phyloP scores from a whole-genome alignment of 2,113 vertebrate species.

The Triplophysa rosa region DNA sequence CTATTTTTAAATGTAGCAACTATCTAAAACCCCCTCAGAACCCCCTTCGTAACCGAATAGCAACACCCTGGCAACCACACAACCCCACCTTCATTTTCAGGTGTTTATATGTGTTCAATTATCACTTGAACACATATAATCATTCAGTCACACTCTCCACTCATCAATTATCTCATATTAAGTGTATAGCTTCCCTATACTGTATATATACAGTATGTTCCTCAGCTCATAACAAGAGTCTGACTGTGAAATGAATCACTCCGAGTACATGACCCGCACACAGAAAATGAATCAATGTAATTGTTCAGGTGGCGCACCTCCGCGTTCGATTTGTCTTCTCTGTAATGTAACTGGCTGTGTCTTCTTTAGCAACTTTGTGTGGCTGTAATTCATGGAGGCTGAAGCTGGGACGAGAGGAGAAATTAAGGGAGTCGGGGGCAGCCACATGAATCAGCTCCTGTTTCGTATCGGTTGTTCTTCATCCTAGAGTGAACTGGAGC shows the following conservation, averaged over 20 bases:
- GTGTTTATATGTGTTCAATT: too few species aligned
- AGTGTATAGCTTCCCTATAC: neutral
- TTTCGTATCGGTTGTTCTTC: conserved; percentile 30
- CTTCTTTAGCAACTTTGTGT: neutral
- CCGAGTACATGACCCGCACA: neutral
- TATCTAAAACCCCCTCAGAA: neutral
- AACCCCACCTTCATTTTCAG: too few species aligned
- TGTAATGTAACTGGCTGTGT: neutral
- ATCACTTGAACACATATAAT: too few species aligned
- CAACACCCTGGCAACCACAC: too few species aligned
- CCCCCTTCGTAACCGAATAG: too few species aligned
- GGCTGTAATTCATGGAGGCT: conserved; percentile 2
- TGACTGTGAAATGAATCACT: conserved; percentile 14
- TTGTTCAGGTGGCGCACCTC: conserved; percentile 14
- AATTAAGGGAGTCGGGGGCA: neutral
- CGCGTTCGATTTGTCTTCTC: conserved; percentile 8
- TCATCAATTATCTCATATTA: neutral
- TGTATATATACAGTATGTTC: neutral
- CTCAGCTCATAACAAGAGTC: neutral
- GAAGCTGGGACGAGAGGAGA: conserved; percentile 5
- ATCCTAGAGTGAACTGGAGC: neutral
- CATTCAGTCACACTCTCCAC: neutral
- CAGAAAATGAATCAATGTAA: conserved; percentile 38
- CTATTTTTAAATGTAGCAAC: too few species aligned
- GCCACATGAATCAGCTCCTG: conserved; percentile 34